Conservation (phyloP, 2,888 invertebrate species). For the Amaurobius ferox region DNA sequence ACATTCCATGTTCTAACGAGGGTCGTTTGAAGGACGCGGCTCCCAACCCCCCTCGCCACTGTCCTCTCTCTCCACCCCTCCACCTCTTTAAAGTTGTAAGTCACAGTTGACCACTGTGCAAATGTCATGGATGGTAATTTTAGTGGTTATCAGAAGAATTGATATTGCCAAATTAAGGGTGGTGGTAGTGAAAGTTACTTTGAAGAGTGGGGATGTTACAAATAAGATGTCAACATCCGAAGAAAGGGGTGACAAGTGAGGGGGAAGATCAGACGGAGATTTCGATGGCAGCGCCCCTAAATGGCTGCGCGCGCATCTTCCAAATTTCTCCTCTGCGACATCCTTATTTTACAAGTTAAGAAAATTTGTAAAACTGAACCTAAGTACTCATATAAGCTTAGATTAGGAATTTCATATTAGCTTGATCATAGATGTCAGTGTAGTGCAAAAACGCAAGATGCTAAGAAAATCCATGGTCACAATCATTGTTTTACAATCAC, state of each 20-base stretch:
- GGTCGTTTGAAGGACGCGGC: slow-evolving; percentile 70
- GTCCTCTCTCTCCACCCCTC: not conserved
- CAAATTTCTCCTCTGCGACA: slow-evolving; percentile 59
- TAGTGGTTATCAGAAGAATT: too few species aligned
- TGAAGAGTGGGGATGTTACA: slow-evolving; percentile 20
- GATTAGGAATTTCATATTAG: too few species aligned
- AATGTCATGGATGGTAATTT: too few species aligned
- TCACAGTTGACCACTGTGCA: not conserved
- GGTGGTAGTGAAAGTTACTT: not conserved
- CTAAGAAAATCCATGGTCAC: too few species aligned
- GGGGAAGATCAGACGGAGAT: slow-evolving; percentile 40
- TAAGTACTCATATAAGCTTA: too few species aligned
- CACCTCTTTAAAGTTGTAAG: slow-evolving; percentile 10
- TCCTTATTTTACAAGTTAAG: too few species aligned
- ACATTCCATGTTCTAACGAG: slow-evolving; percentile 55
- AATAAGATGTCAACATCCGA: slow-evolving; percentile 23
- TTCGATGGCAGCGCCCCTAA: slow-evolving; percentile 64
- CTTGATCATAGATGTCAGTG: too few species aligned
- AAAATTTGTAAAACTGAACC: too few species aligned
- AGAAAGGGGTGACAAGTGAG: slow-evolving; percentile 5
- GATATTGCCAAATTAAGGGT: slow-evolving; percentile 13
- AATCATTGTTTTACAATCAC: too few species aligned
- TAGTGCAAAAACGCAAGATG: too few species aligned
- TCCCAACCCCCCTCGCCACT: slow-evolving; percentile 11
- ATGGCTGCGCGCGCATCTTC: slow-evolving; percentile 39